Evolutionary conservation across 1,140 invertebrate genomes (phyloP).

Genomic region (Propsilocerus akamusi): DNA sequence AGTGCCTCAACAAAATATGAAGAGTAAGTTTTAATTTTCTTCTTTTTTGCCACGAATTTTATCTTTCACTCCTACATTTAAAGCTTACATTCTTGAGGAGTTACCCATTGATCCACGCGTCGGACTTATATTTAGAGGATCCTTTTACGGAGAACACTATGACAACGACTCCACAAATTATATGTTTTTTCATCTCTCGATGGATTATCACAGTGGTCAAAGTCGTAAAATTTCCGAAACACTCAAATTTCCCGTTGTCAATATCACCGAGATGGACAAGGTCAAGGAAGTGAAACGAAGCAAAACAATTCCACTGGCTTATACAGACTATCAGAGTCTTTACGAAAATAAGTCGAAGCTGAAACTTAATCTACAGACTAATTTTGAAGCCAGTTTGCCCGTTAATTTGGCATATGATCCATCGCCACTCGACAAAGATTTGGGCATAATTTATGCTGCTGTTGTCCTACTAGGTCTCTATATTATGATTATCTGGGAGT

Average conservation of each 20-base stretch:
- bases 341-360: slow-evolving; percentile 8
- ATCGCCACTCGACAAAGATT: slow-evolving; percentile 32
- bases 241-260: slow-evolving; percentile 29
- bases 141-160: not conserved
- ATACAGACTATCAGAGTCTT: slow-evolving; percentile 14
- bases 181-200: slow-evolving; percentile 17
- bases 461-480: slow-evolving; percentile 49
- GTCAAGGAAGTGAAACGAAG: slow-evolving; percentile 27
- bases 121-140: not conserved
- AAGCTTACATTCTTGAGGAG: not conserved
- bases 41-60: not conserved
- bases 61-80: not conserved
- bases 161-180: not conserved
- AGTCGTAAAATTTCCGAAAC: slow-evolving; percentile 24
- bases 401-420: slow-evolving; percentile 33
- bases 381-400: slow-evolving; percentile 31
- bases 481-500: slow-evolving; percentile 60
- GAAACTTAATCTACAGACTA: slow-evolving; percentile 28
- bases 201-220: not conserved
- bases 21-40: slow-evolving; percentile 19
- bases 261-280: slow-evolving; percentile 26
- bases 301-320: slow-evolving; percentile 25
- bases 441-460: slow-evolving; percentile 45
- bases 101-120: not conserved
- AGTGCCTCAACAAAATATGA: slow-evolving; percentile 24